phyloP scores from a whole-genome alignment of 2,888 invertebrate species.

The Eudiplozoon nipponicum region DNA sequence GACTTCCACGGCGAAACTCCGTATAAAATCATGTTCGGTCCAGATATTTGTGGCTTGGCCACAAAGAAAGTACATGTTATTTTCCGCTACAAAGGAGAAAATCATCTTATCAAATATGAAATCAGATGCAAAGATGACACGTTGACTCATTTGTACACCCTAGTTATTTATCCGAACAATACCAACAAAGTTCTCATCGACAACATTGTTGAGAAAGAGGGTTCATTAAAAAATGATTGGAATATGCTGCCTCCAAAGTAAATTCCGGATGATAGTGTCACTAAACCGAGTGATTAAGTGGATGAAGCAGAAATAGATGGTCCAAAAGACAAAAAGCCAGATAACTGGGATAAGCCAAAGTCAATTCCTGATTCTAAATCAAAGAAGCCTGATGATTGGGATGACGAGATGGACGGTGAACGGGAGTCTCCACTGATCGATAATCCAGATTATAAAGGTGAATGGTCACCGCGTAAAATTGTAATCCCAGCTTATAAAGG shows the following conservation, averaged over 20 bases:
- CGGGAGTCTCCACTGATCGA: conserved; percentile 98
- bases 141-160: conserved; percentile 74
- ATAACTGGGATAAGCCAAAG: conserved; percentile 86
- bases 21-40: conserved; percentile 90
- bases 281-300: conserved; percentile 89
- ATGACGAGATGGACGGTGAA: conserved; percentile 96
- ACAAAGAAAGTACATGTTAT: conserved; percentile 97
- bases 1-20: conserved; percentile 89
- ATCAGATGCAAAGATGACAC: conserved; percentile 94
- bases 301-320: conserved; percentile 55
- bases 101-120: conserved; percentile 79
- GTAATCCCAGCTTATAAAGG: conserved; percentile 87
- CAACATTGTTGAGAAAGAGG: conserved; percentile 66
- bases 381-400: conserved; percentile 90
- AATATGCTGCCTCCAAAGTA: conserved; percentile 80
- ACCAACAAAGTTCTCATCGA: conserved; percentile 82
- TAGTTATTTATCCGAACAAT: conserved; percentile 73
- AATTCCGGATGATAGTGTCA: conserved; percentile 61
- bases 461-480: conserved; percentile 90
- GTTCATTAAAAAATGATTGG: conserved; percentile 78
- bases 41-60: conserved; percentile 91
- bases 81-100: conserved; percentile 89
- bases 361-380: conserved; percentile 89
- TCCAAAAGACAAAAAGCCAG: conserved; percentile 70
- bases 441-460: conserved; percentile 84